These are phyloP conservation scores for Thyatira batis DNA, from an alignment of 2,888 invertebrate species.

Conservation along the genomic window DNA sequence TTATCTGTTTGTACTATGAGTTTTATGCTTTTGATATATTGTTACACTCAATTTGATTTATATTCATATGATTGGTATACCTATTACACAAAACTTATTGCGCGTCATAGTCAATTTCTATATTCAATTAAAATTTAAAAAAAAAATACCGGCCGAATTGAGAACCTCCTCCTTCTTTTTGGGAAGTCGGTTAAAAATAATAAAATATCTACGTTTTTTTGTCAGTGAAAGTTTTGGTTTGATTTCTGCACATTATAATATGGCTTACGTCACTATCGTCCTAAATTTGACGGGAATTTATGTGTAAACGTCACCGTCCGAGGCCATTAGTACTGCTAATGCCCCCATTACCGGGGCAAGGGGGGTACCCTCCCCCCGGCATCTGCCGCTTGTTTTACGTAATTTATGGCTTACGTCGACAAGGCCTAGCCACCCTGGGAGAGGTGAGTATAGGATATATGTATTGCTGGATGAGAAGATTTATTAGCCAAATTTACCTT, in stretches of 20 bases:
- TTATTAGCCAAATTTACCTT: no score
- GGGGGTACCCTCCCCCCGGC: constrained; percentile 52
- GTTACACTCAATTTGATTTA: background rate
- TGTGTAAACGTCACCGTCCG: constrained; percentile 76
- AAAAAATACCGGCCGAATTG: no score
- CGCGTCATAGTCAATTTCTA: no score
- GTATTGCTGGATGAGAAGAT: constrained; percentile 40
- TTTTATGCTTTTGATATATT: background rate
- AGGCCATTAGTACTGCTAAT: constrained; percentile 79
- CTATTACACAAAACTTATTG: no score
- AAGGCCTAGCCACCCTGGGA: constrained; percentile 53
- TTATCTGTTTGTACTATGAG: constrained; percentile 29
- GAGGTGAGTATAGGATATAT: constrained; percentile 48
- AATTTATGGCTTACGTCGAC: constrained; percentile 74
- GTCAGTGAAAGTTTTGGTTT: no score
- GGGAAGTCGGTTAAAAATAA: no score
- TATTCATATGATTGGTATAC: no score
- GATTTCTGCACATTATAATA: no score
- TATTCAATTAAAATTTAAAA: no score
- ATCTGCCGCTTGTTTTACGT: constrained; percentile 82
- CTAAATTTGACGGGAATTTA: constrained; percentile 79
- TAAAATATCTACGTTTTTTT: no score
- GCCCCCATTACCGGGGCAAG: constrained; percentile 73
- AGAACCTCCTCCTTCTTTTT: no score
- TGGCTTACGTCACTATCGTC: constrained; percentile 43